Evolutionary conservation across 37 sponge, comb jelly and placozoan genomes (phyloP).

Genomic region (Corticium candelabrum): DNA sequence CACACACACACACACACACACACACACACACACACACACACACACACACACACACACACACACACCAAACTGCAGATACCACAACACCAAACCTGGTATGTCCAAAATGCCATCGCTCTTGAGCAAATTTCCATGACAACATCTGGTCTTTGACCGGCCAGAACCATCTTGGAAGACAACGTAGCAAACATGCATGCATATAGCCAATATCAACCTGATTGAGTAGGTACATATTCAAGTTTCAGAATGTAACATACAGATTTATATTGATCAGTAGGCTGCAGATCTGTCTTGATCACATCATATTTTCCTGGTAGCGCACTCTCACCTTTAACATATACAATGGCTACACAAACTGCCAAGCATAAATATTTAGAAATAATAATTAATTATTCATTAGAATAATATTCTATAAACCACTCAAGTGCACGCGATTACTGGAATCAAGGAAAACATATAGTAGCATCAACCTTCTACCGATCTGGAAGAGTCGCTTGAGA

Average conservation of each 20-base stretch:
- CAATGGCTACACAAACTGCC: neutral
- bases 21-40: neutral
- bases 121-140: slow-evolving; percentile 79
- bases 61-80: too few species aligned
- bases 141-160: slow-evolving; percentile 84
- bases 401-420: too few species aligned
- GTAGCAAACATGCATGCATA: neutral
- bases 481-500: too few species aligned
- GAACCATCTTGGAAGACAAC: slow-evolving; percentile 72
- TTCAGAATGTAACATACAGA: slow-evolving; percentile 35
- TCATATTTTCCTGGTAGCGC: slow-evolving; percentile 65
- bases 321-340: slow-evolving; percentile 51
- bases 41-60: slow-evolving; percentile 5
- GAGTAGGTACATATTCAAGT: neutral
- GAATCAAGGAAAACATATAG: too few species aligned
- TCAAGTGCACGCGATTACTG: too few species aligned
- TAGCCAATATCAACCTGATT: neutral
- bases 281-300: slow-evolving; percentile 54
- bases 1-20: slow-evolving; percentile 5
- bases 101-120: slow-evolving; percentile 81
- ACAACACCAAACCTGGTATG: slow-evolving; percentile 42
- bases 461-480: too few species aligned
- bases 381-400: neutral
- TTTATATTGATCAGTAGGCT: slow-evolving; percentile 81
- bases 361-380: too few species aligned